Evolutionary conservation across 2,113 vertebrate genomes (phyloP).

Genomic region (Neolamprologus fasciatus): DNA sequence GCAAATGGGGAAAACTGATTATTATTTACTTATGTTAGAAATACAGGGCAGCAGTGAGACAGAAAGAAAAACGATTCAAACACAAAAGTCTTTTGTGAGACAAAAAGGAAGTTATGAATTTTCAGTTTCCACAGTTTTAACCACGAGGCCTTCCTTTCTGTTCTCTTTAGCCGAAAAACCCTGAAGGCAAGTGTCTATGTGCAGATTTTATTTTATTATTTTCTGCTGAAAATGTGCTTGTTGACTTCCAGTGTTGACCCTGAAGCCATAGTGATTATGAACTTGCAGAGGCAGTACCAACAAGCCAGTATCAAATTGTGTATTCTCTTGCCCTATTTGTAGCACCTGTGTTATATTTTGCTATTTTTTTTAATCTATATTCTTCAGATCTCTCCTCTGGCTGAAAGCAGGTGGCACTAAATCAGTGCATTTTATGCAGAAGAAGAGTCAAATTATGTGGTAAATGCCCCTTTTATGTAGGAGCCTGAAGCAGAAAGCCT

Average conservation of each 20-base stretch:
- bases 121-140: not conserved
- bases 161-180: not conserved
- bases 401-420: not conserved
- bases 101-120: not conserved
- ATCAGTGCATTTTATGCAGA: not conserved
- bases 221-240: not conserved
- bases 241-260: not conserved
- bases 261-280: not conserved
- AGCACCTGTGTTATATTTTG: not conserved
- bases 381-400: not conserved
- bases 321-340: not conserved
- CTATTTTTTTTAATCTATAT: not conserved
- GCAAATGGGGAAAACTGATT: accelerated
- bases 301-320: not conserved
- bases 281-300: not conserved
- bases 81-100: not conserved
- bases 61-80: not conserved
- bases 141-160: accelerated
- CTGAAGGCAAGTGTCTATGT: not conserved
- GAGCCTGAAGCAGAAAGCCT: not conserved
- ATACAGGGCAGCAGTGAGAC: not conserved
- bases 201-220: not conserved
- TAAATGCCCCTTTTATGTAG: not conserved
- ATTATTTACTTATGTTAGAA: not conserved
- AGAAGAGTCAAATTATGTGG: not conserved